Percentiles rank a stretch among this genome's conserved stretches.
Conservation (phyloP, 2,888 invertebrate species). For the Drosophila cracens region DNA sequence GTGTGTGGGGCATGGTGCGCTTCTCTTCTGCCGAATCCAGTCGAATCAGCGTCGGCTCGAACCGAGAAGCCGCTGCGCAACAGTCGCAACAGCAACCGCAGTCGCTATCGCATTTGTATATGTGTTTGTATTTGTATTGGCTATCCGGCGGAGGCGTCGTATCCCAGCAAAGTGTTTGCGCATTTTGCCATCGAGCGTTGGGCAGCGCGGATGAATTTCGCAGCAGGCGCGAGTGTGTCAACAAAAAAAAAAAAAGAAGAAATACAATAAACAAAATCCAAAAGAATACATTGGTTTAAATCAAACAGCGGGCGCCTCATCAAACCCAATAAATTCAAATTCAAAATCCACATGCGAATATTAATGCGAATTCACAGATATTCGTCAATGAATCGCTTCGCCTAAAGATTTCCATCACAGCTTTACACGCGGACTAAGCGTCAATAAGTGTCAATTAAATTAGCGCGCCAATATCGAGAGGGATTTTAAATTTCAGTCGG, state of each 20-base stretch:
- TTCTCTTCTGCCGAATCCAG: constrained; percentile 53
- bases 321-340: constrained; percentile 45
- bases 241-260: constrained; percentile 10
- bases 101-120: constrained; percentile 24
- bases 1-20: constrained; percentile 2
- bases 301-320: constrained; percentile 15
- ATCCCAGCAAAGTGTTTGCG: constrained; percentile 70
- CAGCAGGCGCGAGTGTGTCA: constrained; percentile 51
- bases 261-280: constrained; percentile 11
- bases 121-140: constrained; percentile 1
- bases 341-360: constrained; percentile 23
- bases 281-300: constrained; percentile 17
- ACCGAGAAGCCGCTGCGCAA: constrained; percentile 45
- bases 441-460: constrained; percentile 71
- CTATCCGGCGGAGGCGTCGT: constrained; percentile 33
- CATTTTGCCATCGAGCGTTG: constrained; percentile 79
- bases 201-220: constrained; percentile 76
- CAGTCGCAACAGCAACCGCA: constrained; percentile 22
- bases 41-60: constrained; percentile 54
- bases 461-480: constrained; percentile 61
- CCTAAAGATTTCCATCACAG: constrained; percentile 66
- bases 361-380: constrained; percentile 27
- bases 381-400: constrained; percentile 62
- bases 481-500: constrained; percentile 29
- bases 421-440: constrained; percentile 37